phyloP scores from a whole-genome alignment of 2,113 vertebrate genomes.

The Phaethornis superciliosus region DNA sequence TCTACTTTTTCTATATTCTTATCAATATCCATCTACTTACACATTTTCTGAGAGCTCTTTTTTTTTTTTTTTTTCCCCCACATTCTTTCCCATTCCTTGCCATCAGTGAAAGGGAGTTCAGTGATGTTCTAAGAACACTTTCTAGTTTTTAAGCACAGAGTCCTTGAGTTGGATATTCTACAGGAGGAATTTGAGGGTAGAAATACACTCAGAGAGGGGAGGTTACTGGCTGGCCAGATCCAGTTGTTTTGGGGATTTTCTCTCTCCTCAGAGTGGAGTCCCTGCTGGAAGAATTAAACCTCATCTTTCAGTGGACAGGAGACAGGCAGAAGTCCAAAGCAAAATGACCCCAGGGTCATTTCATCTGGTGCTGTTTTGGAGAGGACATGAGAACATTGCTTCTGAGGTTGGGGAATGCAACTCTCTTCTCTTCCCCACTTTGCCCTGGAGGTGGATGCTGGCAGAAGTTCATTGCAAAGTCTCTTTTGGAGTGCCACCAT shows the following conservation, averaged over 20 bases:
- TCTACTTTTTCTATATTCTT: neutral
- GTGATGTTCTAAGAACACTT: neutral
- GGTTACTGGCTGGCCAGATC: neutral
- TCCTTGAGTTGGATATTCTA: neutral
- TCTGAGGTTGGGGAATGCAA: neutral
- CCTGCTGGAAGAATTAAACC: neutral
- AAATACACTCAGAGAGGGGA: neutral
- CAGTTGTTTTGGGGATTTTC: neutral
- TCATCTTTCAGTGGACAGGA: neutral
- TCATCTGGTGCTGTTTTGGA: neutral
- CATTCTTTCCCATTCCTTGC: neutral
- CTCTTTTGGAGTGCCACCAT: neutral
- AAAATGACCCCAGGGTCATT: neutral
- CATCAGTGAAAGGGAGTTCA: neutral
- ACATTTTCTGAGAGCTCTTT: neutral
- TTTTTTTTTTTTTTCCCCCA: neutral
- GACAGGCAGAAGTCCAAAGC: neutral
- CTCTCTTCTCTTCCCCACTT: neutral
- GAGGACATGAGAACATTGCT: neutral
- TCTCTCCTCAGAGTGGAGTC: neutral
- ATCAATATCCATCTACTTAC: neutral
- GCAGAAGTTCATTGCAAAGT: neutral
- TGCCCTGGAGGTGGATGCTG: neutral
- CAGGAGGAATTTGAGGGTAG: neutral
- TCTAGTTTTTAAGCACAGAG: neutral